phyloP scores from a whole-genome alignment of 2,797 vertebrate species.

The Diplodus sargus region DNA sequence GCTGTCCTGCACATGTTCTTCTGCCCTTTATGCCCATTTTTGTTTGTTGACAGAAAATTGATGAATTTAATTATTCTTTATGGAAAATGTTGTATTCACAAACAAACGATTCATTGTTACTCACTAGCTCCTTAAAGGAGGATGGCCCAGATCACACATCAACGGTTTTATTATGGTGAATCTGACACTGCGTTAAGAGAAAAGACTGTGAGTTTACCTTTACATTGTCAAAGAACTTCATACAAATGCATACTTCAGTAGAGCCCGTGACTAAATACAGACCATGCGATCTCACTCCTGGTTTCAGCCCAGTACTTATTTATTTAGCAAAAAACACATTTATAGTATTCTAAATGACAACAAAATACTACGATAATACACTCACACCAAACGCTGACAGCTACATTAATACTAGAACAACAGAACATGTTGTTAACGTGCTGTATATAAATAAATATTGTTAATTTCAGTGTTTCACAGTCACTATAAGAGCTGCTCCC shows the following conservation, averaged over 20 bases:
- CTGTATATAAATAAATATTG: neutral
- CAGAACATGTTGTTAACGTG: neutral
- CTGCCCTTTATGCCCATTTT: too few relatives aligned
- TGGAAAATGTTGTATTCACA: too few relatives aligned
- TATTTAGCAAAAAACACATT: neutral
- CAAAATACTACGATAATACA: neutral
- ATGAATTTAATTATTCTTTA: too few relatives aligned
- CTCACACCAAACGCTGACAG: neutral
- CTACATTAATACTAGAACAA: neutral
- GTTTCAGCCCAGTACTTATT: neutral
- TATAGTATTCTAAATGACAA: constrained; percentile 9
- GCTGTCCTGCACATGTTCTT: too few relatives aligned
- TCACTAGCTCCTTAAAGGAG: too few relatives aligned
- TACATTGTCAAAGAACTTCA: neutral
- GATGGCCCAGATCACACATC: neutral
- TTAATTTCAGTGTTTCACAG: neutral
- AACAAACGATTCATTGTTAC: too few relatives aligned
- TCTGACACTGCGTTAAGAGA: neutral
- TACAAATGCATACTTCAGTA: neutral
- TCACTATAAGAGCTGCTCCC: neutral
- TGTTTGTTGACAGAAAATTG: too few relatives aligned
- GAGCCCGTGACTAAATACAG: neutral
- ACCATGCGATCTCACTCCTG: neutral
- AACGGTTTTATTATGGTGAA: neutral
- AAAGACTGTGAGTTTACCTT: neutral